Evolutionary conservation across 1,140 invertebrate genomes (phyloP).

Genomic region (Drosophila navojoa): DNA sequence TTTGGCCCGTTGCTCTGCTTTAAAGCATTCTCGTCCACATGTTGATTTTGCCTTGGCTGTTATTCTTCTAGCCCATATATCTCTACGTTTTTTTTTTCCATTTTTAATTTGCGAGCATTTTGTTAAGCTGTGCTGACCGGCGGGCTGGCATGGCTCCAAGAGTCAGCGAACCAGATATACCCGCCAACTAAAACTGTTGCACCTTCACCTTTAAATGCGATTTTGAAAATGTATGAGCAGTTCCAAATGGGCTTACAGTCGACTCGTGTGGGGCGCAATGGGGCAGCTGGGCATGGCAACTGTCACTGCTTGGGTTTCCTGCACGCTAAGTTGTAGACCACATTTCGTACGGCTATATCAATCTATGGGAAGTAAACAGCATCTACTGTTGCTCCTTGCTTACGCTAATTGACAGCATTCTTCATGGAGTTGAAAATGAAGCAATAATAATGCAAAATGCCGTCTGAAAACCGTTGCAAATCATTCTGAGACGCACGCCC

Average conservation of each 20-base stretch:
- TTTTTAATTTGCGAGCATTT: slow-evolving; percentile 50
- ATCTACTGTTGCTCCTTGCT: slow-evolving; percentile 26
- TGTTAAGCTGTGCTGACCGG: slow-evolving; percentile 41
- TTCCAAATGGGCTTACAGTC: slow-evolving; percentile 67
- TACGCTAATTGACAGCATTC: slow-evolving; percentile 55
- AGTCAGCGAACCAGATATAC: slow-evolving; percentile 58
- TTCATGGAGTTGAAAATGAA: slow-evolving; percentile 53
- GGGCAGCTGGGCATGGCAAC: background rate
- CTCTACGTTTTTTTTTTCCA: slow-evolving; percentile 1
- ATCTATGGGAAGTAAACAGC: slow-evolving; percentile 3
- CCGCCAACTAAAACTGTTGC: slow-evolving; percentile 57
- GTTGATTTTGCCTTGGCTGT: slow-evolving; percentile 21
- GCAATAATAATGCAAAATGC: slow-evolving; percentile 75
- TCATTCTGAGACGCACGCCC: slow-evolving; percentile 55
- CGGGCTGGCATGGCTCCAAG: slow-evolving; percentile 43
- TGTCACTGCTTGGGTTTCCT: slow-evolving; percentile 61
- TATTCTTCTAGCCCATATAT: slow-evolving; percentile 52
- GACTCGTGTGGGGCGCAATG: background rate
- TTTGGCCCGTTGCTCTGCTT: slow-evolving; percentile 9
- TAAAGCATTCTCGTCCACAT: slow-evolving; percentile 25
- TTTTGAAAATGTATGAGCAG: slow-evolving; percentile 77
- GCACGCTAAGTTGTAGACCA: too few species aligned
- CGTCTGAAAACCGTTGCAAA: slow-evolving; percentile 55
- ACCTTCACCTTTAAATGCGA: slow-evolving; percentile 77
- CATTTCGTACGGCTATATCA: background rate